Base-by-base conservation (phyloP, 2,888 invertebrate genomes). In the Diaphora mendica region DNA sequence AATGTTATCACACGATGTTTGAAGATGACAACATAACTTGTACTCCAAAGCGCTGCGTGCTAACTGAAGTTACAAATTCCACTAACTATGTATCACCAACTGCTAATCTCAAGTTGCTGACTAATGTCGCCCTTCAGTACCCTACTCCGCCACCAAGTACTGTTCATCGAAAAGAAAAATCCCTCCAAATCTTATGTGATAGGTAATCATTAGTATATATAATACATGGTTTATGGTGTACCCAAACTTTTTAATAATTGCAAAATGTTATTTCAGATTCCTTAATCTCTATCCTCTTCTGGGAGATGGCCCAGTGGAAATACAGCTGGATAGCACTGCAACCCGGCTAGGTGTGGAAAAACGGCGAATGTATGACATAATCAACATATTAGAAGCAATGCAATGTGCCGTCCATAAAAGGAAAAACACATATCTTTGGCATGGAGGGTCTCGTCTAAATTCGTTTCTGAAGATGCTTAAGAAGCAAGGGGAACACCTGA, bases 321-420 rank as follows among this genome's bases (percentile, higher is more conserved):
- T 97, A 81, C 97, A 97, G 80, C 88, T 97, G 84, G 97, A 97
- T 89, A 96, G 96, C 85, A 96, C 97, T 73, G 97, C 97, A 68
- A 96, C 96, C 85, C 93, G 95, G 81, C 89, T 97, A 77, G 96
- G 96, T 68, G 97, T 97, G 13, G 97, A 97, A 85, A 96, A 97
- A 81, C 92, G 97, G 55, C 94, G 97, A 85, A 97, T 97, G 91
- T 97, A 97, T 91, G 97, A 97, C 88, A 97, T 97, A 81, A 97
- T 97, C 73, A 97, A 97, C 91, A 97, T 97, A 72, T 90, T 97
- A 77, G 97, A 97, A 90, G 97, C 97, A 83, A 96, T 97, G 88
- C 97, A 97, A 83, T 97, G 97, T 93, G 97, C 97, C 74, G 96
- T 96, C 55, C 96, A 96, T 85, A 96, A 96, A 82, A 95, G 96